Evolutionary conservation across 2,797 vertebrate species (phyloP), one percentile per base, ranked within the genome.

Genomic region (Fratercula arctica): DNA sequence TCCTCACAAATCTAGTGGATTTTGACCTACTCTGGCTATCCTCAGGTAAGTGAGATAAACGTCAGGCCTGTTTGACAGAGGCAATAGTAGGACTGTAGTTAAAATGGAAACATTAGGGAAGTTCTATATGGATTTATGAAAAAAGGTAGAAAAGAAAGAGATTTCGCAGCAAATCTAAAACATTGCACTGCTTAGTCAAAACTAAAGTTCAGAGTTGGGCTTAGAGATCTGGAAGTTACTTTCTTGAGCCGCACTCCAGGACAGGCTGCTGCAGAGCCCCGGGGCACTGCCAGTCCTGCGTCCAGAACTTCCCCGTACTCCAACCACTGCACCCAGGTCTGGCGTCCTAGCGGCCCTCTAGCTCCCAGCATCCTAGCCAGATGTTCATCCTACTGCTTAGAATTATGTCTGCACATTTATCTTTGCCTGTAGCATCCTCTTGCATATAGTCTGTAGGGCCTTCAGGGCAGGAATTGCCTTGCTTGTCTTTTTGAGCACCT

Each of bases 301-400:
- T 29, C 61, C 48, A 67, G 28, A 33, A 23, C 24, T 39, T 57
- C 61, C 37, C 16, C 0, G 1, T 26, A 12, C 48, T 72, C 66
- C 0, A 0, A 25, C 17, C 37, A 3, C 43, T 24, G 51, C n/a
- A 11, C 33, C 46, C 53, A 46, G 31, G 3, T 45, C 87, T 83
- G 64, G 31, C 28, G 33, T 12, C 5, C 0, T 4, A 23, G 28
- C 0, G 4, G 2, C 23, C 25, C 75, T 69, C 3, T 12, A n/a
- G 11, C 78, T 59, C 56, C 45, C 9, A 56, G 41, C 64, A 41
- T 39, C 67, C 74, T 63, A 16, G 13, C 23, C 86, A 37, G 60
- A 6, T 39, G 6, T 80, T 76, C 8, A 50, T 25, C 66, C 43
- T 43, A 10, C 24, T 69, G 1, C 46, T 54, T 23, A 18, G 72